Percentiles rank a stretch among this genome's conserved stretches.
phyloP scores from a whole-genome alignment of 1,140 invertebrate species.

The Heliconius melpomene region DNA sequence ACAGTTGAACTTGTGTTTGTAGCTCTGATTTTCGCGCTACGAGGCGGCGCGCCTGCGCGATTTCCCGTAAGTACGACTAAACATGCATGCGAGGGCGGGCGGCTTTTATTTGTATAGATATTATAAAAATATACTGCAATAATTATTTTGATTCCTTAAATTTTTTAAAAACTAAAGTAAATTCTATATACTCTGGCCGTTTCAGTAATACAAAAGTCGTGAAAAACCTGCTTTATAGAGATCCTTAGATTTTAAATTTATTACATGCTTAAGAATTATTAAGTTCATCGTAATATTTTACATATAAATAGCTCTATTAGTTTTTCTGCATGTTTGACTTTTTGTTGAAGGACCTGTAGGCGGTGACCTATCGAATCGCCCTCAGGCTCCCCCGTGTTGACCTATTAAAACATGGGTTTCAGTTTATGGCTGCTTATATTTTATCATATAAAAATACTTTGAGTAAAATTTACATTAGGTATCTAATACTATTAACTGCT shows the following conservation, averaged over 20 bases:
- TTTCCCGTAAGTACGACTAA: slow-evolving; percentile 67
- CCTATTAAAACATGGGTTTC: neutral
- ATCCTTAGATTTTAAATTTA: neutral
- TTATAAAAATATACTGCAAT: neutral
- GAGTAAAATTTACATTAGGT: too few species aligned
- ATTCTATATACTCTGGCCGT: neutral
- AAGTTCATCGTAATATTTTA: neutral
- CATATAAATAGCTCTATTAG: neutral
- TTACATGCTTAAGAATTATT: neutral
- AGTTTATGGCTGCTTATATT: neutral
- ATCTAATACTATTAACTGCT: too few species aligned
- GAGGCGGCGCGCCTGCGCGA: slow-evolving; percentile 63
- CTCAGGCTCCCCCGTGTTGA: neutral
- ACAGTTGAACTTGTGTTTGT: slow-evolving; percentile 56
- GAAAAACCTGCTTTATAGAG: neutral
- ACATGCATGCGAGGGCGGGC: slow-evolving; percentile 58
- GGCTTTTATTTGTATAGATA: slow-evolving; percentile 24
- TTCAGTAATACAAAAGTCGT: neutral
- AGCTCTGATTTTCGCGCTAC: slow-evolving; percentile 64
- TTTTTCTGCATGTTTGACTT: slow-evolving; percentile 1
- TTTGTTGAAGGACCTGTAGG: slow-evolving; percentile 4
- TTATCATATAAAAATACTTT: neutral
- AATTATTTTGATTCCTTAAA: neutral
- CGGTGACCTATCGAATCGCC: slow-evolving; percentile 2
- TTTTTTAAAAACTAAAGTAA: neutral